Base-by-base conservation (phyloP, 2,888 invertebrate genomes). In the Tethea ocularis region DNA sequence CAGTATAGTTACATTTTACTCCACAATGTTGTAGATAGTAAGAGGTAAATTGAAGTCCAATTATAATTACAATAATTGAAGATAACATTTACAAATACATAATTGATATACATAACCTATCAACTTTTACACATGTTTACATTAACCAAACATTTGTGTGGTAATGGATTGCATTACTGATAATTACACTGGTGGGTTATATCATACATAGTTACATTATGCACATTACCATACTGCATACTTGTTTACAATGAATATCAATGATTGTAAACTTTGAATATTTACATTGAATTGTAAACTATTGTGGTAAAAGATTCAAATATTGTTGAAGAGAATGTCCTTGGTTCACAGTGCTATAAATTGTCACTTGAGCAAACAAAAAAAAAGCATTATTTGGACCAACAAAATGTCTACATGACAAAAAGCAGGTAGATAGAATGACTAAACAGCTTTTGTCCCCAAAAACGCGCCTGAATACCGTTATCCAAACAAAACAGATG, bases 361-460 rank as follows among this genome's bases (percentile, higher is more conserved):
- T 61, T 59, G 66, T 64, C 63, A 69, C 67, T 70, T 68, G 63
- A 69, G 61, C 64, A 68, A 69, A 70, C 61, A 69, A 65, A 79
- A 76, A 75, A 71, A 63, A 66, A 59, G 60, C 54, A 69, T 68
- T 63, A 66, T 68, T 69, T 65, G 69, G 69, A 64, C 62, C 69
- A 79, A 77, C 77, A 80, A 82, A 80, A 74, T 74, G 71, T 73
- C 72, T 74, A 75, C 74, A 76, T 80, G 69, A 87, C 80, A 87
- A 88, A 88, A 87, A 87, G 74, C 86, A 87, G 86, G 86, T 86
- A 86, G 78, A 78, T 56, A 77, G 75, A 75, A 86, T 91, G 89
- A 89, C 86, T 88, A 89, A 20, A 89, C 77, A 77, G 81, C 75
- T 86, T 87, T 91, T 92, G 92, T 90, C 83, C n/a, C 88, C 82